Base-by-base conservation (phyloP, 35 echinoderm and acorn worm genomes). In the Stichopus chloronotus region DNA sequence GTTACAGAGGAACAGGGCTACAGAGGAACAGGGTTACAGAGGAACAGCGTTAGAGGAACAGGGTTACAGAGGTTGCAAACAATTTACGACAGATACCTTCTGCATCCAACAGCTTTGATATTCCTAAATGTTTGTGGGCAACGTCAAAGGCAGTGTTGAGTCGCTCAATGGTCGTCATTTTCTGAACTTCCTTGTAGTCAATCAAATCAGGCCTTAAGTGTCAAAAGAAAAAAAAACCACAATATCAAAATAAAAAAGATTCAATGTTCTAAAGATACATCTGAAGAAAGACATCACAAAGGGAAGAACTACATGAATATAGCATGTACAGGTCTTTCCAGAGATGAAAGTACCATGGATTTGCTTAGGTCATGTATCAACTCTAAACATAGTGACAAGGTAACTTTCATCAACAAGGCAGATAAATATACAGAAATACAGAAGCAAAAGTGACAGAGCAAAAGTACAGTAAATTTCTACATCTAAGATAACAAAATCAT, bases 91-190 rank as follows among this genome's bases (percentile, higher is more conserved):
- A 65, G 13, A 78, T 94, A 97, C 96, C 96, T 93, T 98, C 97
- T n/a, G 97, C 97, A 96, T 98, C 97, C 6, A 98, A 55, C 4
- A 98, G 90, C 25, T 90, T 90, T 4, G 94, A 68, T 57, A 98
- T 96, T 17, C 95, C 95, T 5, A 98, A 82, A 59, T 92, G 84
- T 52, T 82, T 63, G 56, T 96, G 86, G 52, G 97, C 97, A 6
- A 98, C 93, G 60, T 90, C 80, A 92, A 98, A 98, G 9, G 97
- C 97, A 91, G 90, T 96, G 76, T 96, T 98, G 7, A 98, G 93
- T 56, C 94, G 96, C 17, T 93, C 78, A 25, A 92, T 77, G 80
- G 94, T 94, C 19, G 83, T 91, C 20, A 90, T 94, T 17, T 81
- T 79, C 23, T 94, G 92, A 16, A 98, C 86, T 12, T 79, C 61